Percentiles rank a stretch among this genome's conserved stretches.
phyloP scores from a whole-genome alignment of 2,888 invertebrate genomes.

The Acleris cristana region DNA sequence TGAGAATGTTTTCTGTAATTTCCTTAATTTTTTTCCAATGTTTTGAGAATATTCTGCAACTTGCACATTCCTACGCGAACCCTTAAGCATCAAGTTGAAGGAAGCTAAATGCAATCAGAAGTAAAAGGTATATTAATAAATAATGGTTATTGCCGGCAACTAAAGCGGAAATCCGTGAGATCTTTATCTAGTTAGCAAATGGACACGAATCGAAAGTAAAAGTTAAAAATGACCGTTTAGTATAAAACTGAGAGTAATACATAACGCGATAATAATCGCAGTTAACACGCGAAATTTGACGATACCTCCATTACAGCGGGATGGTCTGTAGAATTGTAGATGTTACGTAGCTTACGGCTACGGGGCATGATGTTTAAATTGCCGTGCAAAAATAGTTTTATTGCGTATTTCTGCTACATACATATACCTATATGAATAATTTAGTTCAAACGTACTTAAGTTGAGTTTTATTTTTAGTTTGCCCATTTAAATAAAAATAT shows the following conservation, averaged over 20 bases:
- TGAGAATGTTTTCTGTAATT: too few species aligned
- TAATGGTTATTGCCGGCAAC: neutral
- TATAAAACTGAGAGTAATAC: conserved; percentile 28
- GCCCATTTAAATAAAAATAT: too few species aligned
- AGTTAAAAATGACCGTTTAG: conserved; percentile 26
- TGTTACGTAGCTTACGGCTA: conserved; percentile 10
- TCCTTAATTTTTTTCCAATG: too few species aligned
- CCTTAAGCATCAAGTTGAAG: neutral
- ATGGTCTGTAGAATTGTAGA: neutral
- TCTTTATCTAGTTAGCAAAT: conserved; percentile 17
- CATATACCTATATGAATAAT: too few species aligned
- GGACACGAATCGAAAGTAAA: conserved; percentile 33
- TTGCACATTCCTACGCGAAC: too few species aligned
- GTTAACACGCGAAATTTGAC: conserved; percentile 9
- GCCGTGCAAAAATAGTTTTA: neutral
- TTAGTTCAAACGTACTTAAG: too few species aligned
- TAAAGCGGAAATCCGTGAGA: conserved; percentile 27
- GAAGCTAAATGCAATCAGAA: neutral
- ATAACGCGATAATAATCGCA: conserved; percentile 13
- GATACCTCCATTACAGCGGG: conserved; percentile 3
- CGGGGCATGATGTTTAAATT: neutral
- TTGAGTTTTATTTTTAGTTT: too few species aligned
- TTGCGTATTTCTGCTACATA: neutral
- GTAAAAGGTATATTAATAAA: neutral
- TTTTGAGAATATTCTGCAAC: too few species aligned